Percentiles rank a stretch among this genome's conserved stretches.
Evolutionary conservation across 2,113 vertebrate species (phyloP).

Genomic region (Callorhinus ursinus): DNA sequence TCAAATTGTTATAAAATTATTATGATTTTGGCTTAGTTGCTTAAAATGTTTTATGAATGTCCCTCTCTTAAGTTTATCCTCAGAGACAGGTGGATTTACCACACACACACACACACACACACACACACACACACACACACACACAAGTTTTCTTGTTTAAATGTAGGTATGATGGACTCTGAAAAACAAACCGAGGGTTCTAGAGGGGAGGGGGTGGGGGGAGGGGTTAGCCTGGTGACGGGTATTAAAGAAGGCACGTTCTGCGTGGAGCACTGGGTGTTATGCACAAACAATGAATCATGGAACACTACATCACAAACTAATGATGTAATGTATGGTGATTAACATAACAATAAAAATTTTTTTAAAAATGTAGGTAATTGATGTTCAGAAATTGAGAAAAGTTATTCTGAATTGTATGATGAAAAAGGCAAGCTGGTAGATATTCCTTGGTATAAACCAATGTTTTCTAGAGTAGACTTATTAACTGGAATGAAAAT

Average conservation of each 20-base stretch:
- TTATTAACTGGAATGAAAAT: conserved; percentile 19
- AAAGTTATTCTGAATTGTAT: conserved; percentile 19
- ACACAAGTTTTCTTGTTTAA: neutral
- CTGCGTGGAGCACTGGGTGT: too few relatives aligned
- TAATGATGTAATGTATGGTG: too few relatives aligned
- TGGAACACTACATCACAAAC: too few relatives aligned
- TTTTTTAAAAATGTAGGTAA: neutral
- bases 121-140: neutral
- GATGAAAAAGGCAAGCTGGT: neutral
- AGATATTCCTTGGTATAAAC: neutral
- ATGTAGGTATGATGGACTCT: neutral
- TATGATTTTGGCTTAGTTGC: neutral
- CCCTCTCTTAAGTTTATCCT: neutral
- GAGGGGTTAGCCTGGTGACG: too few relatives aligned
- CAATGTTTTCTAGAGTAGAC: neutral
- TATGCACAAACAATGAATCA: too few relatives aligned
- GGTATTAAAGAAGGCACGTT: too few relatives aligned
- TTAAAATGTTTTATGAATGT: neutral
- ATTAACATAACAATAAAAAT: too few relatives aligned
- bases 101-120: neutral
- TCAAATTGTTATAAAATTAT: conserved; percentile 8
- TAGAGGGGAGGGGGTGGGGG: too few relatives aligned
- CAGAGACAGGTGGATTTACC: neutral
- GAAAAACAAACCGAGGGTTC: too few relatives aligned
- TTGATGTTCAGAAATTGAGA: neutral